phyloP scores from a whole-genome alignment of 2,888 invertebrate species.

The Sphaerophoria taeniata region DNA sequence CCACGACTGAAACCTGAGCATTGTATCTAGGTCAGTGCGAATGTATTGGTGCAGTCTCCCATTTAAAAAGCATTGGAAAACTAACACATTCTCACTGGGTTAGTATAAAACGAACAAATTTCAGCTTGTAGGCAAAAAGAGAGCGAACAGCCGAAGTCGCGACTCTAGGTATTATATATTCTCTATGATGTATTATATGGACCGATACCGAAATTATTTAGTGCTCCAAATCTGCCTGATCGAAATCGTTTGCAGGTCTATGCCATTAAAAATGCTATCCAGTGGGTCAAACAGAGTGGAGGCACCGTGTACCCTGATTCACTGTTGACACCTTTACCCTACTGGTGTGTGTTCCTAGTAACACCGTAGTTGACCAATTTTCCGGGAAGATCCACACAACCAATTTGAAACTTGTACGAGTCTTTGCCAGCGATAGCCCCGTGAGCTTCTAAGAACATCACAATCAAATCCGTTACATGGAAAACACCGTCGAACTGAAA shows the following conservation, averaged over 20 bases:
- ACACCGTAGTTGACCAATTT: conserved; percentile 99
- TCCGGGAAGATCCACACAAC: conserved; percentile 99
- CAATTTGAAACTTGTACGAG: conserved; percentile 94
- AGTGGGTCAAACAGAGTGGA: conserved; percentile 96
- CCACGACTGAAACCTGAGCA: too few relatives aligned
- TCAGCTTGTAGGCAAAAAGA: too few relatives aligned
- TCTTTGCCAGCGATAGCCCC: conserved; percentile 99
- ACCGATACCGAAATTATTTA: conserved; percentile 97
- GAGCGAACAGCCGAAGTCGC: too few relatives aligned
- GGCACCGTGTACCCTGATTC: too few relatives aligned
- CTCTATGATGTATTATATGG: conserved; percentile 95
- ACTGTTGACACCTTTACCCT: too few relatives aligned
- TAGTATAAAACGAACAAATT: too few relatives aligned
- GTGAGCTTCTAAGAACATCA: conserved; percentile 98
- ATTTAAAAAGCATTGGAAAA: too few relatives aligned
- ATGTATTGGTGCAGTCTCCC: too few relatives aligned
- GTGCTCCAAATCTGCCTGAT: conserved; percentile 98
- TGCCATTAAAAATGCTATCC: conserved; percentile 98
- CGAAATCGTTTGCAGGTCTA: conserved; percentile 98
- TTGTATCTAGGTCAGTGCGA: too few relatives aligned
- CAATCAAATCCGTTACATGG: conserved; percentile 97
- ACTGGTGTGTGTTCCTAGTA: conserved; percentile 98
- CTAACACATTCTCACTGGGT: too few relatives aligned
- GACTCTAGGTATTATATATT: too few relatives aligned
- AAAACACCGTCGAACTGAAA: conserved; percentile 95